phyloP scores from a whole-genome alignment of 2,797 vertebrate species.

The Notolabrus celidotus region DNA sequence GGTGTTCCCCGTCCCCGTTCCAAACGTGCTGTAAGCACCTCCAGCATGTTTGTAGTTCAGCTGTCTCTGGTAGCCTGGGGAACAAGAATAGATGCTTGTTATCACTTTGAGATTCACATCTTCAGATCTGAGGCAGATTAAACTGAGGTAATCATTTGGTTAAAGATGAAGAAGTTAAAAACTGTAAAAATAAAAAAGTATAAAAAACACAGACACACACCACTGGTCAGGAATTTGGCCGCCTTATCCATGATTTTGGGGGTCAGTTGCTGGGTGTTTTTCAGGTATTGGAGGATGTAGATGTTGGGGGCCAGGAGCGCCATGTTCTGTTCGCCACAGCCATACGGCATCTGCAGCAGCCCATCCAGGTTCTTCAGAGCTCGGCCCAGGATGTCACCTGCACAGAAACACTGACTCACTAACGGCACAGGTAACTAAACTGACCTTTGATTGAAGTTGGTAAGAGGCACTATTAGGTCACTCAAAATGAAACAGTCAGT shows the following conservation, averaged over 20 bases:
- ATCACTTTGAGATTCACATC: too few relatives aligned
- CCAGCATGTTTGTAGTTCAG: conserved; percentile 80
- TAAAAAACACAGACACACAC: neutral
- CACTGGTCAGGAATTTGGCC: neutral
- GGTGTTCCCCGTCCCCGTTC: conserved; percentile 80
- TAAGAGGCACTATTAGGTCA: too few relatives aligned
- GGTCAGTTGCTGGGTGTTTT: conserved; percentile 83
- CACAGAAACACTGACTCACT: conserved; percentile 23
- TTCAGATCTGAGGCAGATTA: too few relatives aligned
- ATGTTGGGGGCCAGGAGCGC: conserved; percentile 85
- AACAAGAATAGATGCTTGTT: neutral
- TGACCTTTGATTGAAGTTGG: neutral
- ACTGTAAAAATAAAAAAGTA: too few relatives aligned
- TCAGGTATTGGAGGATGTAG: conserved; percentile 86
- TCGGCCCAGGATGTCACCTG: conserved; percentile 6
- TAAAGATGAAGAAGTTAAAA: too few relatives aligned
- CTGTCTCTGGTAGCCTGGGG: conserved; percentile 87
- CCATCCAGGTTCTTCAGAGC: neutral
- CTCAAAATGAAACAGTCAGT: neutral
- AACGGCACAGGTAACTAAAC: neutral
- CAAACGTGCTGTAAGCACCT: conserved; percentile 87
- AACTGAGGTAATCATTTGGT: too few relatives aligned
- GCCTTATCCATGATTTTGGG: conserved; percentile 15
- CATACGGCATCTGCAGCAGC: neutral
- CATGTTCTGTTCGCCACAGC: conserved; percentile 83